A percentile compares a stretch with the other conserved stretches of the same genome.
phyloP scores from a whole-genome alignment of 2,113 vertebrate genomes.

The Taxidea taxus region DNA sequence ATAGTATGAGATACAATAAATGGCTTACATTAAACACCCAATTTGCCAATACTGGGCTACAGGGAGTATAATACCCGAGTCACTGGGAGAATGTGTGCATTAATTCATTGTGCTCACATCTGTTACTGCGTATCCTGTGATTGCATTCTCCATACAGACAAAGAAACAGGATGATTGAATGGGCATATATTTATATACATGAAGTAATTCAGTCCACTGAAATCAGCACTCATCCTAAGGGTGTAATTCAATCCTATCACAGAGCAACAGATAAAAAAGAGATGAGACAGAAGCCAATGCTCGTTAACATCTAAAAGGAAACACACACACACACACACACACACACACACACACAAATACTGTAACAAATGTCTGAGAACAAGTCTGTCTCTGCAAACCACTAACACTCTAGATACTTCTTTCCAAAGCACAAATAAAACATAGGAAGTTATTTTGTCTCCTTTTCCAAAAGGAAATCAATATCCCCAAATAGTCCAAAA shows the following conservation, averaged over 20 bases:
- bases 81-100: slow-evolving; percentile 42
- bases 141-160: slow-evolving; percentile 30
- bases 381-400: background rate
- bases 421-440: background rate
- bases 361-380: background rate
- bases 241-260: background rate
- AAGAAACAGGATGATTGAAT: slow-evolving; percentile 35
- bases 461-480: background rate
- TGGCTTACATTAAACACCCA: slow-evolving; percentile 16
- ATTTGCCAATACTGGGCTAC: background rate
- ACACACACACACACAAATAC: background rate
- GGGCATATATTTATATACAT: background rate
- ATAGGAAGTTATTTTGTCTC: background rate
- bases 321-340: background rate
- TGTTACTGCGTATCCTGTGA: slow-evolving; percentile 54
- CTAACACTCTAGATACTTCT: background rate
- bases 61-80: slow-evolving; percentile 38
- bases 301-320: background rate
- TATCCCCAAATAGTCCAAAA: background rate
- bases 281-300: background rate
- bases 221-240: background rate
- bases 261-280: slow-evolving; percentile 17
- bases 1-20: slow-evolving; percentile 11
- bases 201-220: slow-evolving; percentile 43
- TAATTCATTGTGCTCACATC: slow-evolving; percentile 62